Evolutionary conservation across 2,888 invertebrate genomes (phyloP), one percentile per base, ranked within the genome.

Genomic region (Leucophora obtusa): DNA sequence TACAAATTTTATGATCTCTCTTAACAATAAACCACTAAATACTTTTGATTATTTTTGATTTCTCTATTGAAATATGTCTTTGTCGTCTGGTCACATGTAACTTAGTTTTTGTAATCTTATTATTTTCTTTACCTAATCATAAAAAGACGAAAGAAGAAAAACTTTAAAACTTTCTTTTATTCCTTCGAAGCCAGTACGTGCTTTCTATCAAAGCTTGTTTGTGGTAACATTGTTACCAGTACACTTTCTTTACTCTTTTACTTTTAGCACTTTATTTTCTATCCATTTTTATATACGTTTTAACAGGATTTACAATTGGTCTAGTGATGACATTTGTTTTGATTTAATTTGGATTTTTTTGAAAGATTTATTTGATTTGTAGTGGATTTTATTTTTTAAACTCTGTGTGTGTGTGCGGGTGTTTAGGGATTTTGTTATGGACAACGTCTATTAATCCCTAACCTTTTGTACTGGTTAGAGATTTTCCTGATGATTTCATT

Each of bases 401-500:
- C 54, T 28, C 28, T 28, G 51, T n/a, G 35, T 35, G 21, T 21
- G 21, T 38, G 38, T 38, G 38, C 11, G 38, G 7, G 43, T n/a
- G n/a, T 47, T 47, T 28, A n/a, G 14, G 43, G 43, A 47, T 47
- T 47, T 47, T 38, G n/a, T 2, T 47, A 47, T 28, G 58, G 6
- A 28, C 66, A 60, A n/a, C 11, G 35, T 35, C 28, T 43, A 62
- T 24, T 35, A 69, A 58, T 58, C 18, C 58, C 8, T 50, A 58
- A 75, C 50, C 63, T 74, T 1, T 71, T 53, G 59, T 66, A 14
- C 54, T 76, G 63, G 38, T 24, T 47, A n/a, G 9, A 76, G 63
- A 80, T 81, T 81, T 81, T 81, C 62, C 77, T 70, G 60, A 77
- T 83, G 81, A 82, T 68, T 83, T 79, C 77, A 78, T 81, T 83